Percentiles rank a stretch among this genome's conserved stretches.
Evolutionary conservation across 92 coral and sea anemone genomes (phyloP).

Genomic region (Blastomussa wellsi): DNA sequence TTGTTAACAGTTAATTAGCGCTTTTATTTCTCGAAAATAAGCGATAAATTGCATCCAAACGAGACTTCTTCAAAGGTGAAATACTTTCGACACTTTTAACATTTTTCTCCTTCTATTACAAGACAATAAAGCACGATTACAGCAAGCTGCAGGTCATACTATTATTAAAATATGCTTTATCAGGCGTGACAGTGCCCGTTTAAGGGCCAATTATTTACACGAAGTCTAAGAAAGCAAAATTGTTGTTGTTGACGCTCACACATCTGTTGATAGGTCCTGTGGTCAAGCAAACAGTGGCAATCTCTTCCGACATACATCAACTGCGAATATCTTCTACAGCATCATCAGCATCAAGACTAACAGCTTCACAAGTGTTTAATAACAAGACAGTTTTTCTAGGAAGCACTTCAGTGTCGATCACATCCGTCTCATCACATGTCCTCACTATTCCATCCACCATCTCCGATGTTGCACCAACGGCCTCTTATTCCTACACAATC

Average conservation of each 20-base stretch:
- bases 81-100: too few relatives aligned
- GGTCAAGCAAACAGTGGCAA: background rate
- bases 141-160: too few relatives aligned
- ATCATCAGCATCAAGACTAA: background rate
- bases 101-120: too few relatives aligned
- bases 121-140: too few relatives aligned
- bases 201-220: too few relatives aligned
- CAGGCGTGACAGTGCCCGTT: too few relatives aligned
- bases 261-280: background rate
- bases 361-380: background rate
- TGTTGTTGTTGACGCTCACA: background rate
- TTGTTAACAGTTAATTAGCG: too few relatives aligned
- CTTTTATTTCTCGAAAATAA: too few relatives aligned
- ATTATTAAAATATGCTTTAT: too few relatives aligned
- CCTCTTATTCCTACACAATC: background rate
- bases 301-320: background rate
- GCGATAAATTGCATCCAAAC: too few relatives aligned
- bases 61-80: too few relatives aligned
- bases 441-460: background rate
- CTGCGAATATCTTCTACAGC: background rate
- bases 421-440: background rate
- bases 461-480: background rate
- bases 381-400: background rate
- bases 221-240: background rate
- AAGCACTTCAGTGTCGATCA: background rate